Conservation (phyloP, 2,113 vertebrate genomes). For the Falco punctatus region DNA sequence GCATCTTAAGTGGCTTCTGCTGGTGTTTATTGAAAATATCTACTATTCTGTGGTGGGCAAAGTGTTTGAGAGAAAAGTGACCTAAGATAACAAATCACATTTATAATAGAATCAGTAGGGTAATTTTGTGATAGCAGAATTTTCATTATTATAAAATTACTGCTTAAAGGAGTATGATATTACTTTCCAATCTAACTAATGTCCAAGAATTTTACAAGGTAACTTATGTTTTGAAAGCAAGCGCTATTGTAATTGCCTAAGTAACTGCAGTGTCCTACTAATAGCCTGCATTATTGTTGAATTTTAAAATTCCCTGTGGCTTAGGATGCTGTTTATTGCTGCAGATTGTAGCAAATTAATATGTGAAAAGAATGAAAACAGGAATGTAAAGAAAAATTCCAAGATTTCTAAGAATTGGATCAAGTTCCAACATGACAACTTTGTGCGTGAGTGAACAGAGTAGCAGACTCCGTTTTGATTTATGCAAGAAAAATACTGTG, state of each 20-base stretch:
- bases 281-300: background rate
- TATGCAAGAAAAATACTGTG: background rate
- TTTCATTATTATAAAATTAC: background rate
- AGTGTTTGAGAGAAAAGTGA: background rate
- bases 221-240: slow-evolving; percentile 8
- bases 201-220: background rate
- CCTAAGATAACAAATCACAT: background rate
- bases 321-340: background rate
- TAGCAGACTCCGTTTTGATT: background rate
- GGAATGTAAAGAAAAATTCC: background rate
- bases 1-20: background rate
- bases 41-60: background rate
- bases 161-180: background rate
- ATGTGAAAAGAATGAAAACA: background rate
- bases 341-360: background rate
- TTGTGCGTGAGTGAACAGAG: background rate
- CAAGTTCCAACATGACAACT: background rate
- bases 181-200: background rate
- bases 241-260: background rate
- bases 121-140: background rate
- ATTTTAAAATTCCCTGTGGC: background rate
- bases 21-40: background rate
- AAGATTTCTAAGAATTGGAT: background rate
- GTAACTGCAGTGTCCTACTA: background rate
- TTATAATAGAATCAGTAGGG: background rate